Evolutionary conservation across 2,113 vertebrate species (phyloP), one percentile per base, ranked within the genome.

Genomic region (Pterophyllum scalare): DNA sequence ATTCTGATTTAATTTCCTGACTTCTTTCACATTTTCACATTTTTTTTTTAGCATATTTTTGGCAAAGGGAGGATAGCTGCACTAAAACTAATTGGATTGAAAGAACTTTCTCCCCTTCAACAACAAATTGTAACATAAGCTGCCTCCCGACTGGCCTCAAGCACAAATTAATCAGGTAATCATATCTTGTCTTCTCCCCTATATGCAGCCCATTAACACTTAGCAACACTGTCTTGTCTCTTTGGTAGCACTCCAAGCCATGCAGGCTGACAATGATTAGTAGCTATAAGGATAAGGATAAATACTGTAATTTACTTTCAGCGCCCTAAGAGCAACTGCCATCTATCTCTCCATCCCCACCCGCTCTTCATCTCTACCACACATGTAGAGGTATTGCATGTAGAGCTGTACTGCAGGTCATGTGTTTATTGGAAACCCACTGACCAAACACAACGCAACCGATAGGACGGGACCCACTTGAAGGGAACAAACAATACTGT

Each of bases 81-180:
- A 57, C 46, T 81, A 54, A 64, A 83, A 40, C 49, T 81, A 86
- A 87, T 82, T 87, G 58, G 67, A 75, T 35, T 80, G 33, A 59
- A 72, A 33, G 26, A 72, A 83, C 56, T 59, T 78, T 54, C 14
- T 26, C 35, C 31, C 52, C 24, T 59, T 80, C 77, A 58, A 89
- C 60, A 87, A 79, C 67, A 88, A 75, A 87, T 60, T 70, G 59
- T 35, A 79, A 13, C 75, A 77, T 38, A 59, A 77, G 35, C 61
- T 80, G 78, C 82, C 82, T 84, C 62, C 61, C 3, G 20, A 22
- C 31, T 22, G 49, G 81, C 58, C 33, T 83, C 57, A 24, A 76
- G 54, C 76, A 74, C 59, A 62, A 77, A 91, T 92, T 81, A 85
- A 93, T 92, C 87, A 88, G 87, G 75, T 88, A 90, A 89, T 83